Base-by-base conservation (phyloP, 2,888 invertebrate genomes). In the Xylocampa areola region DNA sequence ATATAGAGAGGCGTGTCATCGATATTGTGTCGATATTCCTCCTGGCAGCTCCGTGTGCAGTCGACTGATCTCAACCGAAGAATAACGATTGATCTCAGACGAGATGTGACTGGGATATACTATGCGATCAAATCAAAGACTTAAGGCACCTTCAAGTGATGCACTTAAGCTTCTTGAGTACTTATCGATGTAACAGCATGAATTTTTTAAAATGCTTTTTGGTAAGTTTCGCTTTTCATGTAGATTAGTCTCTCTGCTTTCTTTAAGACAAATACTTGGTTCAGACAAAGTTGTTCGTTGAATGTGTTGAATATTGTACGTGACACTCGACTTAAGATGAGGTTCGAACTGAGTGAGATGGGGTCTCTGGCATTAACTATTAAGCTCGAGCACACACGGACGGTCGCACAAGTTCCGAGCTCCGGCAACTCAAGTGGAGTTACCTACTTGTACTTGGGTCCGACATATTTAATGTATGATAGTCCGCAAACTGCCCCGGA, bases 401-500 rank as follows among this genome's bases (percentile, higher is more conserved):
- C 1, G 1, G 36, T 1, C 2, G 19, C 27, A 29, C 16, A 17
- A 11, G 1, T 5, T 11, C 8, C 30, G 30, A 43, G 6, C 19
- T n/a, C 19, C 4, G 16, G 17, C n/a, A 11, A 16, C 40, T 30
- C 17, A 8, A 13, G 16, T 4, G 7, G 13, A 6, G 2, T 30
- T 13, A 16, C 33, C 11, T 7, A 8, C 29, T 8, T 8, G 19
- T 11, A 13, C 30, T 2, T 2, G 13, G 8, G 7, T 4, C 43
- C 30, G 2, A 43, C 4, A 8, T 25, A 14, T 29, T 30, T 36
- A 47, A 47, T 30, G 23, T 19, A 35, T 16, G 41, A 13, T 36
- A 27, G 57, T 19, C 11, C 11, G 29, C 25, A 29, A 32, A 25
- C 19, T 8, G 16, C 19, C 21, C 35, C 58, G 35, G 14, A 48